phyloP scores from a whole-genome alignment of 2,797 vertebrate species.

The Chloroceryle inda region DNA sequence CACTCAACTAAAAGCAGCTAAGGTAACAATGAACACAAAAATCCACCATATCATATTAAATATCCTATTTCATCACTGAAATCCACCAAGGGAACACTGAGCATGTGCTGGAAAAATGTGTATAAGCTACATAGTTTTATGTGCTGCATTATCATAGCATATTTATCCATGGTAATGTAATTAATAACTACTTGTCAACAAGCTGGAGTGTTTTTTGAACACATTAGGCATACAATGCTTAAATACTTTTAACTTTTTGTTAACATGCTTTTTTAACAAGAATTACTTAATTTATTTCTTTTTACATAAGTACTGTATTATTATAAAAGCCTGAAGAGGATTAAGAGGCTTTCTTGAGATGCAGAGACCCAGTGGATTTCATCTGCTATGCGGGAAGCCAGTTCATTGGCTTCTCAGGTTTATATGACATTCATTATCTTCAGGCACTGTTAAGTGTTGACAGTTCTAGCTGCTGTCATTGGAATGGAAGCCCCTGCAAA shows the following conservation, averaged over 20 bases:
- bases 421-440: conserved; percentile 54
- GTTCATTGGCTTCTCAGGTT: not conserved
- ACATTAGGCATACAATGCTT: not conserved
- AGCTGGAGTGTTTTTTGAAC: not conserved
- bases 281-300: not conserved
- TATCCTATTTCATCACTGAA: not conserved
- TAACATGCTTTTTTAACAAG: not conserved
- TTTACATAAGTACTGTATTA: not conserved
- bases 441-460: conserved; percentile 34
- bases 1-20: not conserved
- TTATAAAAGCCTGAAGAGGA: not conserved
- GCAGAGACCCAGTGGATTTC: not conserved
- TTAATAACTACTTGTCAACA: conserved; percentile 21
- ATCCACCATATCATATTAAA: not conserved
- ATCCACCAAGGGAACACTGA: not conserved
- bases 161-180: not conserved
- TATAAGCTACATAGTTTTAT: not conserved
- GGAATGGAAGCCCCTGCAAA: not conserved
- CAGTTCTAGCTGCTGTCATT: conserved; percentile 63
- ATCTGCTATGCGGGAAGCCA: not conserved
- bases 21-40: not conserved
- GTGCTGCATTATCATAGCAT: not conserved
- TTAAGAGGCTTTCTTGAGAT: conserved; percentile 16
- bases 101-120: not conserved
- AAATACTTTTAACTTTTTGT: conserved; percentile 22